Evolutionary conservation across 2,797 vertebrate species (phyloP).

Genomic region (Parauchenoglanis ngamensis): DNA sequence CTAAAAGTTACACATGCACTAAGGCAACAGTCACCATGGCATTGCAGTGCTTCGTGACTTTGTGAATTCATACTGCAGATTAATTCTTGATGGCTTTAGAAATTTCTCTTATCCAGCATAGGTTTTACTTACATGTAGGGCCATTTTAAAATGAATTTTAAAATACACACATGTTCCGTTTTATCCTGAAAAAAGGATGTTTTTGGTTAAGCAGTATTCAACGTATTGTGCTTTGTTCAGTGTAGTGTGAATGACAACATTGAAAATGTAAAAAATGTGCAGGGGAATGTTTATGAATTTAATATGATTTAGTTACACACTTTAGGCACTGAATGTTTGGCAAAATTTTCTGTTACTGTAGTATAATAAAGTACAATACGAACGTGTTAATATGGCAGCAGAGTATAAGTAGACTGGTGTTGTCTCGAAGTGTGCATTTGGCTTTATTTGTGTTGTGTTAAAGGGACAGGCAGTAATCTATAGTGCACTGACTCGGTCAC

Average conservation of each 20-base stretch:
- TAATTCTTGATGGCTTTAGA: constrained; percentile 23
- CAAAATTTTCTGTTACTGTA: constrained; percentile 8
- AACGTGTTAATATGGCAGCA: constrained; percentile 32
- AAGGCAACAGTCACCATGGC: constrained; percentile 39
- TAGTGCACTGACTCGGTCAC: constrained; percentile 94
- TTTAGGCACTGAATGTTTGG: constrained; percentile 48
- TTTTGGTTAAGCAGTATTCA: constrained; percentile 14
- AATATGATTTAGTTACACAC: constrained; percentile 16
- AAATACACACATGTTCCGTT: constrained; percentile 9
- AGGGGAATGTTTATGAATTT: constrained; percentile 11
- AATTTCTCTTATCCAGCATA: not conserved
- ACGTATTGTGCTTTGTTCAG: constrained; percentile 19
- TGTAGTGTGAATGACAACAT: not conserved
- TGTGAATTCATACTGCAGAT: constrained; percentile 28
- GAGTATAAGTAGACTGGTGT: constrained; percentile 22
- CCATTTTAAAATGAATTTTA: not conserved
- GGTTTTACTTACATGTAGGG: constrained; percentile 19
- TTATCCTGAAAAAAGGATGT: not conserved
- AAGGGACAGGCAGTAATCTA: constrained; percentile 72
- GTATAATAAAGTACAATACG: constrained; percentile 26
- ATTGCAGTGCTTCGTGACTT: constrained; percentile 6
- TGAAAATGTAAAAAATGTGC: not conserved
- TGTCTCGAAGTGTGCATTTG: constrained; percentile 29
- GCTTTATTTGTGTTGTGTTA: constrained; percentile 65
- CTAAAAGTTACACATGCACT: constrained; percentile 36